Percentiles rank a stretch among this genome's conserved stretches.
These are phyloP conservation scores for Leptopilina clavipes DNA, from an alignment of 1,140 invertebrate genomes.

Conservation along the genomic window DNA sequence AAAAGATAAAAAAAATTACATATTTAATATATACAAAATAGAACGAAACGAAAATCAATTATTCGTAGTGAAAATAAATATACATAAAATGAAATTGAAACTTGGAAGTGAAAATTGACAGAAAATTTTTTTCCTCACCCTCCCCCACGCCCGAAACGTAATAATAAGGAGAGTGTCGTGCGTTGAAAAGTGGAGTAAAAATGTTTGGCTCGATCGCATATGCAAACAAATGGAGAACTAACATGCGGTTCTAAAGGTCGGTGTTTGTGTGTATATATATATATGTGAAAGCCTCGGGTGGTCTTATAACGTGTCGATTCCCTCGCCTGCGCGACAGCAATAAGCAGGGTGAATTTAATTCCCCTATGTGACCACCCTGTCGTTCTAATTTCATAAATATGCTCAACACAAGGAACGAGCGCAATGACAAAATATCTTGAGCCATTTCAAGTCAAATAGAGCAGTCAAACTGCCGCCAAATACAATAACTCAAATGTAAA, in stretches of 20 bases:
- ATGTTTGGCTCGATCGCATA: background rate
- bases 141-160: no score
- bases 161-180: background rate
- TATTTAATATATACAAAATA: no score
- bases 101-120: no score
- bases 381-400: slow-evolving; percentile 54
- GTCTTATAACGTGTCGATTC: slow-evolving; percentile 45
- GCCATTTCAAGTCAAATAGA: slow-evolving; percentile 1
- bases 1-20: no score
- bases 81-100: no score
- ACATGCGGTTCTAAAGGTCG: slow-evolving; percentile 36
- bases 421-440: slow-evolving; percentile 1
- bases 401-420: slow-evolving; percentile 36
- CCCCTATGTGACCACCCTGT: slow-evolving; percentile 45
- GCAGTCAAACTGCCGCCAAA: background rate
- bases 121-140: no score
- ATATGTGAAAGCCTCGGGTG: slow-evolving; percentile 17
- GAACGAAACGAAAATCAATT: no score
- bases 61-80: no score
- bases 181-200: background rate
- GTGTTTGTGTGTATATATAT: background rate
- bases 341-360: slow-evolving; percentile 62
- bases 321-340: slow-evolving; percentile 43
- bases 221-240: slow-evolving; percentile 6
- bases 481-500: background rate